Conservation (phyloP, 1,140 invertebrate genomes). For the Trichoplusia ni region DNA sequence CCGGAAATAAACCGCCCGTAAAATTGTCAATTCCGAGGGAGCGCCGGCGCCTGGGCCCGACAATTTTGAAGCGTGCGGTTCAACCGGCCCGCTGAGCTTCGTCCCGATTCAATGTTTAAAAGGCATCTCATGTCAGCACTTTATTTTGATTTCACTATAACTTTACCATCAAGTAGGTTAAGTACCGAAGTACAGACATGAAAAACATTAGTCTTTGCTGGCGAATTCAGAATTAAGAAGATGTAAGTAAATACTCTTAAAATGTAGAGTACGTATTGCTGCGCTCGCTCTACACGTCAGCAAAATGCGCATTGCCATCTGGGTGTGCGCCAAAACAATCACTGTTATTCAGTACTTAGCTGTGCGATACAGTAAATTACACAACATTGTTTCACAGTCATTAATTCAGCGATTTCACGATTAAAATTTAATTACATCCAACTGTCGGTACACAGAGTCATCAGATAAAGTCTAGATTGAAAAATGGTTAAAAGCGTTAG, state of each 20-base stretch:
- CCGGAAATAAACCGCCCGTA: constrained; percentile 83
- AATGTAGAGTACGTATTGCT: constrained; percentile 13
- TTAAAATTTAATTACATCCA: constrained; percentile 40
- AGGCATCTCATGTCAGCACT: constrained; percentile 39
- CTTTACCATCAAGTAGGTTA: constrained; percentile 5
- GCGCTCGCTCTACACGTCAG: constrained; percentile 50
- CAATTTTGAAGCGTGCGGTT: constrained; percentile 60
- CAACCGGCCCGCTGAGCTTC: constrained; percentile 32
- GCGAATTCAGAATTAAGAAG: constrained; percentile 3
- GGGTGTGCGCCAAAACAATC: constrained; percentile 76
- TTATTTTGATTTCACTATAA: constrained; percentile 25
- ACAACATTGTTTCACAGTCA: constrained; percentile 36
- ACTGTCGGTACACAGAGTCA: constrained; percentile 21
- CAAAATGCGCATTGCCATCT: constrained; percentile 67
- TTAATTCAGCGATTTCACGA: constrained; percentile 29
- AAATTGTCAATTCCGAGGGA: constrained; percentile 84
- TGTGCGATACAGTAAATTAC: constrained; percentile 49
- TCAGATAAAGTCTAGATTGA: constrained; percentile 36
- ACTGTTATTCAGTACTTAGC: constrained; percentile 73
- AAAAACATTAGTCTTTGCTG: neutral
- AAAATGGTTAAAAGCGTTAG: constrained; percentile 42
- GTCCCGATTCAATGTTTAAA: constrained; percentile 41
- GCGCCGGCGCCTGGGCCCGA: constrained; percentile 61
- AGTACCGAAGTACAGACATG: neutral
- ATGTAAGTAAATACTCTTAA: constrained; percentile 14